A percentile compares a stretch with the other conserved stretches of the same genome.
phyloP scores from a whole-genome alignment of 2,888 invertebrate genomes.

The Nezara viridula region DNA sequence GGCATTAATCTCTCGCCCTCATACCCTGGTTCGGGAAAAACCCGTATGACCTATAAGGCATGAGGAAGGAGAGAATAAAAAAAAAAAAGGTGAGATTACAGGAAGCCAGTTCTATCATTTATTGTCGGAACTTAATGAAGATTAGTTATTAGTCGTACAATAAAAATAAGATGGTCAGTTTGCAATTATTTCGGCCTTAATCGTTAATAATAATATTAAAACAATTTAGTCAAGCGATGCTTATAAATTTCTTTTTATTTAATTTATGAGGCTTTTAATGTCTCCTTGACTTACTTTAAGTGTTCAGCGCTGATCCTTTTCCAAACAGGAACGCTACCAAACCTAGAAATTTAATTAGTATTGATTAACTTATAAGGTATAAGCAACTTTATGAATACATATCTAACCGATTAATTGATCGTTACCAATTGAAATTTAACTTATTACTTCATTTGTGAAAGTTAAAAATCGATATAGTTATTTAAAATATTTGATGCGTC shows the following conservation, averaged over 20 bases:
- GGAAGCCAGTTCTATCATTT: no score
- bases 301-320: background rate
- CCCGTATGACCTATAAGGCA: no score
- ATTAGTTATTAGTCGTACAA: no score
- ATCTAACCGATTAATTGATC: background rate
- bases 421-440: no score
- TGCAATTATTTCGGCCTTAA: background rate
- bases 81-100: no score
- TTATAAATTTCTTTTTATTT: background rate
- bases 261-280: background rate
- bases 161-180: no score
- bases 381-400: background rate
- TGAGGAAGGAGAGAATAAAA: no score
- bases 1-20: no score
- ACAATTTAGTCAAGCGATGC: background rate
- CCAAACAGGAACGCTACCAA: background rate
- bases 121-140: no score
- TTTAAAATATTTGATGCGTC: background rate
- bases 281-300: background rate
- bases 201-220: background rate
- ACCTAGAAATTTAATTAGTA: background rate
- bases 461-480: background rate
- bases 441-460: no score
- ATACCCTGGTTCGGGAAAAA: no score
- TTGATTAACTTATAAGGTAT: background rate